phyloP scores from a whole-genome alignment of 2,888 invertebrate species.

The Clusia tigrina region DNA sequence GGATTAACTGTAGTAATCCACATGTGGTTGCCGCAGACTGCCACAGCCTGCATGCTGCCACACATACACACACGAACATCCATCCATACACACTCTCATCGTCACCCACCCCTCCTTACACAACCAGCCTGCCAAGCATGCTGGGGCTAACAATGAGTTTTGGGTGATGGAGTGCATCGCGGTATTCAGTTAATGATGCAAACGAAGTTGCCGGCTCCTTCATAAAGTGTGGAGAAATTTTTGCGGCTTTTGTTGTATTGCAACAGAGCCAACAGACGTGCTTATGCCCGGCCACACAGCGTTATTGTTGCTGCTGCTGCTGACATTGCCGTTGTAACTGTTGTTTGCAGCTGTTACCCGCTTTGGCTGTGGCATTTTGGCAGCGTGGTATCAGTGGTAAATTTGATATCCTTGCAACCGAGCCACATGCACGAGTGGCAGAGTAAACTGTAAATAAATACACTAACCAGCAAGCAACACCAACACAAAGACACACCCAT shows the following conservation, averaged over 20 bases:
- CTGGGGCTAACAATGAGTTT: too few species aligned
- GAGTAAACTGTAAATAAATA: too few species aligned
- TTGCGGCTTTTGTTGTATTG: background rate
- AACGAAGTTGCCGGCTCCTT: slow-evolving; percentile 3
- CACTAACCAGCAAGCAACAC: too few species aligned
- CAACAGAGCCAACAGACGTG: background rate
- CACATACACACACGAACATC: background rate
- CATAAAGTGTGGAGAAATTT: background rate
- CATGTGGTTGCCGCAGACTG: slow-evolving; percentile 1
- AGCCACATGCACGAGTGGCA: too few species aligned
- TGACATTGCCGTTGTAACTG: background rate
- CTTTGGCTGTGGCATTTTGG: too few species aligned
- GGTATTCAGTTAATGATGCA: slow-evolving; percentile 3
- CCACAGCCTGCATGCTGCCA: background rate
- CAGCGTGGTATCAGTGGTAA: too few species aligned
- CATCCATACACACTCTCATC: too few species aligned
- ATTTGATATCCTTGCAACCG: too few species aligned
- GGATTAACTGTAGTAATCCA: slow-evolving; percentile 9
- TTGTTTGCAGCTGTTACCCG: background rate
- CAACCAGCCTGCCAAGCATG: too few species aligned
- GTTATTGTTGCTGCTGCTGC: background rate
- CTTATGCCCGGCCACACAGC: background rate
- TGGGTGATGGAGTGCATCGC: background rate
- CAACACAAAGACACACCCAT: too few species aligned
- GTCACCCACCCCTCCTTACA: too few species aligned